Evolutionary conservation across 2,113 vertebrate genomes (phyloP).

Genomic region (Larimichthys crocea): DNA sequence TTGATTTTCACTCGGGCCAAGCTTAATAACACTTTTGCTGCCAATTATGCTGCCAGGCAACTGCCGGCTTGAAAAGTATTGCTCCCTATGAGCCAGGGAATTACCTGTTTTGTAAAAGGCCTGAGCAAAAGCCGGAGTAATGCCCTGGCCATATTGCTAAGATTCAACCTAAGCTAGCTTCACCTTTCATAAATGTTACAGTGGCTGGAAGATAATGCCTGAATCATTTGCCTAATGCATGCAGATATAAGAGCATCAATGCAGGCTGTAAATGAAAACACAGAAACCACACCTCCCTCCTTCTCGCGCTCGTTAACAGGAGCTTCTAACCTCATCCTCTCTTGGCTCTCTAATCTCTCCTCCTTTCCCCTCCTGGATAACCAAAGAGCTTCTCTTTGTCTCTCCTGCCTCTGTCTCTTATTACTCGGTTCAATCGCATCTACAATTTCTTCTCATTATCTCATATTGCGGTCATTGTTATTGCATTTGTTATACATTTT

Average conservation of each 20-base stretch:
- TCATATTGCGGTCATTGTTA: constrained; percentile 24
- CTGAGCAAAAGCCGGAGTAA: constrained; percentile 29
- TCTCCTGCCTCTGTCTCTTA: background rate
- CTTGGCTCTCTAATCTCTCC: constrained; percentile 45
- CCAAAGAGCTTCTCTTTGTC: constrained; percentile 18
- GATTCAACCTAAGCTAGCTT: constrained; percentile 34
- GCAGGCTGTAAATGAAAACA: constrained; percentile 42
- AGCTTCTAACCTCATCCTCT: constrained; percentile 31
- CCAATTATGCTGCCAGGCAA: constrained; percentile 38
- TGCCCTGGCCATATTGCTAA: background rate
- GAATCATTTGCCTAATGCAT: constrained; percentile 39
- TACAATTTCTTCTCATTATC: background rate
- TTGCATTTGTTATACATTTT: constrained; percentile 25
- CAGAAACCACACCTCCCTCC: constrained; percentile 30
- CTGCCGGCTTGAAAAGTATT: constrained; percentile 24
- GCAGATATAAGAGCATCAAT: constrained; percentile 52
- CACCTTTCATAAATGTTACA: constrained; percentile 31
- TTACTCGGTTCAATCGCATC: constrained; percentile 10
- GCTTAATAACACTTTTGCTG: constrained; percentile 49
- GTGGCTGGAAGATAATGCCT: constrained; percentile 15
- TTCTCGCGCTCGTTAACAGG: constrained; percentile 46
- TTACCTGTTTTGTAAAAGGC: constrained; percentile 39
- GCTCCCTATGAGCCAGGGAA: constrained; percentile 25
- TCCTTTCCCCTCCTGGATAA: constrained; percentile 23
- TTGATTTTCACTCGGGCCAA: constrained; percentile 46